A percentile compares a stretch with the other conserved stretches of the same genome.
Conservation (phyloP, 2,113 vertebrate species). For the Galbula dea region DNA sequence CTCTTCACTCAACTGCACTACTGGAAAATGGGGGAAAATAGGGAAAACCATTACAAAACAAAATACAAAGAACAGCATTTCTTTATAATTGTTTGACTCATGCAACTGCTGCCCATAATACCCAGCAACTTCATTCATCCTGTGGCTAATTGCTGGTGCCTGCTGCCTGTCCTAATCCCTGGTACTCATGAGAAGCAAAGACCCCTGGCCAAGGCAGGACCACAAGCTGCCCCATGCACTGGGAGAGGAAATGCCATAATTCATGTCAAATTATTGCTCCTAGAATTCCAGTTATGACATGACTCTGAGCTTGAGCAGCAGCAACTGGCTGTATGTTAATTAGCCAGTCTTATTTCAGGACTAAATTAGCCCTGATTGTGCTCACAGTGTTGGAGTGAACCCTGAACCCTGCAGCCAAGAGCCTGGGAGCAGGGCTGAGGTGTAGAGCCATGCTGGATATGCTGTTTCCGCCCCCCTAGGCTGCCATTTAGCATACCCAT, state of each 20-base stretch:
- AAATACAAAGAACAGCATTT: background rate
- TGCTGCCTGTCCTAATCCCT: background rate
- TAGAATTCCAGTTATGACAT: constrained; percentile 21
- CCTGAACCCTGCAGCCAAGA: background rate
- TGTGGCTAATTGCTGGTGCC: background rate
- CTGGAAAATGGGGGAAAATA: background rate
- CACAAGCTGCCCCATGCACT: background rate
- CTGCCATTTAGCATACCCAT: background rate
- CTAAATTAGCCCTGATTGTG: background rate
- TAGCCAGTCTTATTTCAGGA: background rate
- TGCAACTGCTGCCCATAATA: background rate
- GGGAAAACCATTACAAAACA: background rate
- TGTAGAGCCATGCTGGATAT: background rate
- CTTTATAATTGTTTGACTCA: background rate
- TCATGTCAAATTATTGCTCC: background rate
- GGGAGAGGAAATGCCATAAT: background rate
- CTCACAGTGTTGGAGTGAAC: background rate
- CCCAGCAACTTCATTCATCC: background rate
- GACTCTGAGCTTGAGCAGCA: background rate
- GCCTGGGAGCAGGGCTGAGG: background rate
- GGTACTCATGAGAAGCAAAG: background rate
- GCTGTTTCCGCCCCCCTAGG: no score
- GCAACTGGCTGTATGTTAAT: background rate
- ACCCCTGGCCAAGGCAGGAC: background rate
- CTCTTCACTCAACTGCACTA: accelerated